Base-by-base conservation (phyloP, 2,797 vertebrate species). In the Coranthus polyacanthus region DNA sequence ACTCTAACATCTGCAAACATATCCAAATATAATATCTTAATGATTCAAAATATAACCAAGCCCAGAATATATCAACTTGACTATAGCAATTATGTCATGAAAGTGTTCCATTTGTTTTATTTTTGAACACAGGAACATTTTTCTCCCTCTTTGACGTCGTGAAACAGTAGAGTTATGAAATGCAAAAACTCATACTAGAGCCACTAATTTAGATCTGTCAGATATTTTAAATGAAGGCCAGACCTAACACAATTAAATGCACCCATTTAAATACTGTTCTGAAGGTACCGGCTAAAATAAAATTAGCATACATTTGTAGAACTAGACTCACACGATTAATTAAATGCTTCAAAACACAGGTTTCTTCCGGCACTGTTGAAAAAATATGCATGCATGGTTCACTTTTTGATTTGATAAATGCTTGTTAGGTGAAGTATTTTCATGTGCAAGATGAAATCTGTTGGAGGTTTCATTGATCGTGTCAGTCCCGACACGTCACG, bases 1-100 rank as follows among this genome's bases (percentile, higher is more conserved):
- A 70, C n/a, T n/a, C n/a, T n/a, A 78, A 90, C 90, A 81, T 65
- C 26, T 61, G 58, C 63, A 71, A 70, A 66, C 41, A 62, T 12
- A 61, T 63, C 38, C 64, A 54, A 78, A 53, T 41, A 38, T 66
- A 79, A 71, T 54, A 74, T 3, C 24, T 3, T 26, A 32, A 26
- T 26, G 29, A 8, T 9, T 3, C 29, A 32, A 9, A 32, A 7
- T 3, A 32, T 32, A 32, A 32, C 10, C 50, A 53, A 1, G 64
- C 63, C 39, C 49, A 52, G n/a, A 58, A 66, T 72, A n/a, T n/a
- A n/a, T n/a, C n/a, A n/a, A n/a, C n/a, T n/a, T n/a, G n/a, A n/a
- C n/a, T n/a, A n/a, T n/a, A 62, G 64, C 63, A 69, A 41, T 51
- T 2, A 2, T 17, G 26, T 44, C 53, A 18, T 65, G 58, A 71